Percentiles rank a stretch among this genome's conserved stretches.
Evolutionary conservation across 2,888 invertebrate species (phyloP).

Genomic region (Myopa tessellatipennis): DNA sequence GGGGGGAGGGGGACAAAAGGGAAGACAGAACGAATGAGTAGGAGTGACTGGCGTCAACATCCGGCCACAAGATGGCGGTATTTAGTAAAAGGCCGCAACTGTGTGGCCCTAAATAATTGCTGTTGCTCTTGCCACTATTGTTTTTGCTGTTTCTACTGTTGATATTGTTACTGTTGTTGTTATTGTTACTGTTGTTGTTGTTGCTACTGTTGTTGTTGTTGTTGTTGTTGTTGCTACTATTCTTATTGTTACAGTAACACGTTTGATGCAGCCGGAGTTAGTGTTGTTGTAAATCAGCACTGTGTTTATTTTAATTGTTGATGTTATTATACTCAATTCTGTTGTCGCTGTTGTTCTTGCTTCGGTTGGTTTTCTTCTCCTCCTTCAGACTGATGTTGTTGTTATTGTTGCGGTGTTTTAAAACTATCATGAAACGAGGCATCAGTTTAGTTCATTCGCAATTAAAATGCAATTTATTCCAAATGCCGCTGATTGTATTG

Average conservation of each 20-base stretch:
- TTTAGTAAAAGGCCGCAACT: neutral
- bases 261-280: neutral
- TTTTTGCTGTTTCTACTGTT: neutral
- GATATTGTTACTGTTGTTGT: neutral
- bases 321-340: too few relatives aligned
- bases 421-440: neutral
- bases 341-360: too few relatives aligned
- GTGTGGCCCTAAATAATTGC: neutral
- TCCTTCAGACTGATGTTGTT: neutral
- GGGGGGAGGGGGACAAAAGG: neutral
- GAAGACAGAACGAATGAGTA: neutral
- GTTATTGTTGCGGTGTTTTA: neutral
- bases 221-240: too few relatives aligned
- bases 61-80: neutral
- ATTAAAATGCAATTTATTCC: slow-evolving; percentile 2
- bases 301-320: too few relatives aligned
- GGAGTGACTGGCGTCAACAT: neutral
- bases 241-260: too few relatives aligned
- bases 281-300: neutral
- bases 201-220: neutral
- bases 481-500: neutral
- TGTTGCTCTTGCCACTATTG: neutral
- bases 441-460: neutral
- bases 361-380: too few relatives aligned
- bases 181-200: neutral